Evolutionary conservation across 2,113 vertebrate species (phyloP).

Genomic region (pig (Sus scrofa)): T2T-Sscrofa CM000830.6:108077501-108078000

Average conservation of each 20-base stretch:
- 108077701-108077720: background rate
- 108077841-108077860: background rate
- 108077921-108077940: slow-evolving; percentile 3
- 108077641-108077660: background rate
- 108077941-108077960: background rate
- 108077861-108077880: background rate
- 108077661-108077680: background rate
- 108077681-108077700: background rate
- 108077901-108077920: background rate
- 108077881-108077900: slow-evolving; percentile 7
- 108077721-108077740: background rate
- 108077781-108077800: background rate
- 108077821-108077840: background rate
- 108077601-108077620: background rate
- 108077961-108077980: background rate
- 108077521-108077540: slow-evolving; percentile 38
- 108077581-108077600: background rate
- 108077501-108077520: background rate
- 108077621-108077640: slow-evolving; percentile 7
- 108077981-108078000: background rate
- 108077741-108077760: slow-evolving; percentile 19
- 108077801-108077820: background rate
- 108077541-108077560: background rate
- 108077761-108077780: background rate
- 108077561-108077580: background rate